Conservation (phyloP, 2,888 invertebrate species). For the Cryptophagus acutangulus region DNA sequence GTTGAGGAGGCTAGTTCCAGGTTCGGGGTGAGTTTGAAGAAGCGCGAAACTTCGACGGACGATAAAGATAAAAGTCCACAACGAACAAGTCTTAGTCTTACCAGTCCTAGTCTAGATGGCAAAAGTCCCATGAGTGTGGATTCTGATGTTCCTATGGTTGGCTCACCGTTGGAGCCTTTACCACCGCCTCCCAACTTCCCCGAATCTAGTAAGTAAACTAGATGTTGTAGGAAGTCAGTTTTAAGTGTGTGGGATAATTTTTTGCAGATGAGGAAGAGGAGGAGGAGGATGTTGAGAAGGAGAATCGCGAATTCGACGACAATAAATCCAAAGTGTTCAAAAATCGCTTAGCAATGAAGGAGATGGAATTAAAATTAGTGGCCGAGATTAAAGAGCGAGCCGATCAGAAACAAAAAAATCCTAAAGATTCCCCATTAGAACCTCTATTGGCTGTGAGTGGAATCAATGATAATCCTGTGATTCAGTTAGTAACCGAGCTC, state of each 20-base stretch:
- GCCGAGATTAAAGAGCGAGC: slow-evolving; percentile 79
- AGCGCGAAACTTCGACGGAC: slow-evolving; percentile 58
- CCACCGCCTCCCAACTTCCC: slow-evolving; percentile 43
- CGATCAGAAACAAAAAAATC: slow-evolving; percentile 56
- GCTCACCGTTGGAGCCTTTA: slow-evolving; percentile 49
- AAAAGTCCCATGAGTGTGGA: slow-evolving; percentile 46
- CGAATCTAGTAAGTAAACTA: slow-evolving; percentile 39
- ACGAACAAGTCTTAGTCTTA: slow-evolving; percentile 44
- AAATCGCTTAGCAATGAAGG: slow-evolving; percentile 64
- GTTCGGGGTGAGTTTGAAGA: slow-evolving; percentile 65
- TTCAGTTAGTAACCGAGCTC: slow-evolving; percentile 76
- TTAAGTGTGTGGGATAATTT: not conserved
- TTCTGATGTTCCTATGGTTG: slow-evolving; percentile 49
- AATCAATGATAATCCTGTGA: slow-evolving; percentile 66
- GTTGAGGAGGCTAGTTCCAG: slow-evolving; percentile 69
- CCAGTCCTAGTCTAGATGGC: slow-evolving; percentile 44
- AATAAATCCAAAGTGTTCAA: slow-evolving; percentile 47
- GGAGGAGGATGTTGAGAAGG: slow-evolving; percentile 10
- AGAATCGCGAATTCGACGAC: slow-evolving; percentile 34
- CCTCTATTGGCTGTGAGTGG: slow-evolving; percentile 49
- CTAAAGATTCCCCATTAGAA: slow-evolving; percentile 52
- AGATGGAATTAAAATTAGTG: slow-evolving; percentile 76
- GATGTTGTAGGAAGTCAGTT: not conserved
- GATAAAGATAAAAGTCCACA: slow-evolving; percentile 44
- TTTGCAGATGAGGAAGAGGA: slow-evolving; percentile 18